A percentile compares a stretch with the other conserved stretches of the same genome.
phyloP scores from a whole-genome alignment of 2,797 vertebrate genomes.

The Lutjanus campechanus region DNA sequence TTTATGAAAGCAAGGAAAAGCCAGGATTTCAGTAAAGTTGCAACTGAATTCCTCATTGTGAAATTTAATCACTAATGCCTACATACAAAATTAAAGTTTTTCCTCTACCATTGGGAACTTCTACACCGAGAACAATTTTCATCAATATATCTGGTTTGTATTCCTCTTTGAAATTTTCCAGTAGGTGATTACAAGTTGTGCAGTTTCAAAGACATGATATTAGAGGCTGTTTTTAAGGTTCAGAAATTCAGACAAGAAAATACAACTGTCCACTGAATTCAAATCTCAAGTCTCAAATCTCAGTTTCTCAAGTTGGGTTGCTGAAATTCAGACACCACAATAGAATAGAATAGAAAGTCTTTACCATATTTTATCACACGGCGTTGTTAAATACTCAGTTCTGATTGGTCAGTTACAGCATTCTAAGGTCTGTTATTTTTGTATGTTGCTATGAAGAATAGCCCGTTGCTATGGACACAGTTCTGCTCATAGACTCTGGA shows the following conservation, averaged over 20 bases:
- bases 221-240: not conserved
- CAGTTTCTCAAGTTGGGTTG: not conserved
- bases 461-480: no score
- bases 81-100: not conserved
- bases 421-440: no score
- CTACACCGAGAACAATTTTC: not conserved
- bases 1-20: conserved; percentile 8
- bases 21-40: not conserved
- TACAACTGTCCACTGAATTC: not conserved
- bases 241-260: not conserved
- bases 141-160: not conserved
- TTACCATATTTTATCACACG: no score
- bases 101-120: no score
- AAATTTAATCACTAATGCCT: not conserved
- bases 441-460: no score
- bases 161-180: not conserved
- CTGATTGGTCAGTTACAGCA: no score
- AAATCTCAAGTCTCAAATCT: no score
- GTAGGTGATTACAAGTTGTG: not conserved
- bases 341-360: no score
- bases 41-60: not conserved
- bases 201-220: conserved; percentile 12
- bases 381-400: no score
- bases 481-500: no score
- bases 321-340: not conserved